phyloP scores from a whole-genome alignment of 2,797 vertebrate genomes.

The Cygnus olor region DNA sequence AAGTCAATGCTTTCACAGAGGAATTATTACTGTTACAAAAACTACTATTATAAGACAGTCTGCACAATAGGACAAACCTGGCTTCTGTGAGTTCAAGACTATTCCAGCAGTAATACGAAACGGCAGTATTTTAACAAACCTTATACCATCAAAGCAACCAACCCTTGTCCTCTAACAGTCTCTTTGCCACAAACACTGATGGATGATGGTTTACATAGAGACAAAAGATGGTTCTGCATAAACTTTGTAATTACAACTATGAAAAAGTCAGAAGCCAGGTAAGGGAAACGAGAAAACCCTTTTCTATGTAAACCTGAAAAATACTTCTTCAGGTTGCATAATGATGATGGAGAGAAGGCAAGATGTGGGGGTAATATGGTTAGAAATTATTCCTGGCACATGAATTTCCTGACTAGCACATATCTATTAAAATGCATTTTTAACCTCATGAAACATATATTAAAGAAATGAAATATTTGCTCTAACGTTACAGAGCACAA shows the following conservation, averaged over 20 bases:
- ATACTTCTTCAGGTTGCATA: not conserved
- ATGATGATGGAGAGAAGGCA: not conserved
- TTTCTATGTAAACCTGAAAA: not conserved
- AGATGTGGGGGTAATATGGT: rapidly evolving
- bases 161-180: not conserved
- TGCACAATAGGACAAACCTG: not conserved
- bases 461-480: not conserved
- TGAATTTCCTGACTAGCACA: not conserved
- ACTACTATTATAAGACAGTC: not conserved
- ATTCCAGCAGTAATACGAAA: not conserved
- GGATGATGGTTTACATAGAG: not conserved
- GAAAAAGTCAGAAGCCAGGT: not conserved
- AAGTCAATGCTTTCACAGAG: not conserved
- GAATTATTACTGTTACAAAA: not conserved
- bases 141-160: not conserved
- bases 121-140: not conserved
- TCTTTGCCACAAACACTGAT: not conserved
- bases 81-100: not conserved
- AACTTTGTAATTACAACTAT: not conserved
- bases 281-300: not conserved
- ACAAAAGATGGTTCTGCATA: not conserved
- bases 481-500: not conserved
- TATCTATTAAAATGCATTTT: not conserved
- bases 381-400: not conserved
- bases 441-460: not conserved